Evolutionary conservation across 2,888 invertebrate genomes (phyloP), one percentile per base, ranked within the genome.

Genomic region (Drosophila borborema): DNA sequence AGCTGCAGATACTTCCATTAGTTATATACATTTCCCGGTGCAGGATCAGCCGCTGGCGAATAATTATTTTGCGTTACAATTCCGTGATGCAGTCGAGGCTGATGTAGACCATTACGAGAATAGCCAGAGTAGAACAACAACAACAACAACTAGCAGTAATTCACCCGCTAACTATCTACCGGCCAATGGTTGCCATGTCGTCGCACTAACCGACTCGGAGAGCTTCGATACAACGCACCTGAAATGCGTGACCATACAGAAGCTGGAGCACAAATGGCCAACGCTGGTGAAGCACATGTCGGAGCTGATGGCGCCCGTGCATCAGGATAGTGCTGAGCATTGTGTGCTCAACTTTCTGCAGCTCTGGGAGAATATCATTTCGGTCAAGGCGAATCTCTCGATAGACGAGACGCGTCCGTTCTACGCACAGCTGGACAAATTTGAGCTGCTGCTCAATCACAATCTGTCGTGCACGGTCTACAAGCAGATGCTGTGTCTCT

Each of bases 361-460:
- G 60, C 93, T 98, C 43, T 98, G 98, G 98, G 97, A 97, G 91
- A 96, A 97, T 79, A 97, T 97, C 20, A 97, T 98, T 90, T 97
- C 97, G 63, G 97, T 98, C 0, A 97, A 97, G 93, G 97, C 97
- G 28, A 98, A 98, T 94, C 94, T 98, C 63, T 97, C 97, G 49
- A 96, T 98, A 36, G 96, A 97, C 75, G 97, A 98, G 91, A 98
- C 97, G 0, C 96, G 97, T 92, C 96, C 97, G 3, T 98, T 97
- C 92, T 97, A 97, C 92, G 96, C 96, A 1, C 96, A 97, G 90
- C 93, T 98, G 80, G 96, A 97, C 83, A 95, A 96, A 86, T 96
- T 98, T 93, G 96, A 97, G 16, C 95, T 96, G 70, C 94, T 95
- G 51, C 94, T 95, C 49, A 96, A 95, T 91, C 95, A 95, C 65